Percentiles rank a stretch among this genome's conserved stretches.
These are phyloP conservation scores for Micromys minutus DNA, from an alignment of 2,113 vertebrate species.

Conservation along the genomic window DNA sequence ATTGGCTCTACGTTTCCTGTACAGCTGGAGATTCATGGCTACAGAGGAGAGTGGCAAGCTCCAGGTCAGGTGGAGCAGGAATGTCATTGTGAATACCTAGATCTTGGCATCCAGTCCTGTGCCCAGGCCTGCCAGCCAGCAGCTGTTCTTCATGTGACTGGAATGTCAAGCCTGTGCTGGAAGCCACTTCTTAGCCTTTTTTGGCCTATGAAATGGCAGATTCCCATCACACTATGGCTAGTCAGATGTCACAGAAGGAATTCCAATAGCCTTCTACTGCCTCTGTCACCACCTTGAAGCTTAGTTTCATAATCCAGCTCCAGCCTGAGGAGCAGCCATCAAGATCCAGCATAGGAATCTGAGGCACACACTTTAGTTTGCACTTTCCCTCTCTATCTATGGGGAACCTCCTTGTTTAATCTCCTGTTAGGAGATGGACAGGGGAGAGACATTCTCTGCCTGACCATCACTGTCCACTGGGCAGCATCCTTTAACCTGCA, in stretches of 20 bases:
- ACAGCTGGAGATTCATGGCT: not conserved
- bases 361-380: not conserved
- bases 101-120: too few species aligned
- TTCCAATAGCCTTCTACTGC: not conserved
- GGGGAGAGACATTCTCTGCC: not conserved
- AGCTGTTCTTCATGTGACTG: not conserved
- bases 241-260: not conserved
- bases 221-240: not conserved
- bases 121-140: not conserved
- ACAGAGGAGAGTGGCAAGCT: too few species aligned
- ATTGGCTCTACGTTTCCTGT: too few species aligned
- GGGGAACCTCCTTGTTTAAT: too few species aligned
- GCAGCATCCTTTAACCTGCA: not conserved
- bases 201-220: not conserved
- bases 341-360: not conserved
- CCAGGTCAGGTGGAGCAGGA: too few species aligned
- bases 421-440: too few species aligned
- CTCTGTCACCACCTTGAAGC: not conserved
- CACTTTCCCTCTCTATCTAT: not conserved
- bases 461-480: too few species aligned
- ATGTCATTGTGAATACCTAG: too few species aligned
- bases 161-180: not conserved
- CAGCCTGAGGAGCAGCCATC: not conserved
- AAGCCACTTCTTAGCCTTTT: not conserved
- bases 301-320: too few species aligned